Evolutionary conservation across 2,113 vertebrate genomes (phyloP), one percentile per base, ranked within the genome.

Genomic region (Myotis davidii): DNA sequence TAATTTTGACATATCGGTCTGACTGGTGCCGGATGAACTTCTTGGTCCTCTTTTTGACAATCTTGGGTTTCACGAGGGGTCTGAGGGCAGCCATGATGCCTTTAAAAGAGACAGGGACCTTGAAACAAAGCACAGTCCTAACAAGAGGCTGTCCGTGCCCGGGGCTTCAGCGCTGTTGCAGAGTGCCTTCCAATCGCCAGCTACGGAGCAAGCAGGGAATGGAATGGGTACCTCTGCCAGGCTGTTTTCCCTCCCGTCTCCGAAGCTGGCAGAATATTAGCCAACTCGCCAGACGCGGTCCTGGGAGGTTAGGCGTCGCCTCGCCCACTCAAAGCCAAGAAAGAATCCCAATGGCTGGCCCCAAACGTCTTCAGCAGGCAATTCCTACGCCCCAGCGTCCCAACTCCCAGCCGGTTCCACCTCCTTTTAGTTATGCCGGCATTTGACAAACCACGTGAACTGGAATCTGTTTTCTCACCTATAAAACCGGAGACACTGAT

Each of bases 11-110:
- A 99, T 99, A 99, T 97, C 99, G 98, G 82, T 99, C 99, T 1
- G 99, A 99, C 59, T 99, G 99, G 87, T 99, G 99, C 95, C 99
- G 99, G 70, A 99, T 99, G 95, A 99, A 99, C 98, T 99, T 99
- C 98, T 99, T 99, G 67, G 99, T 99, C 96, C 99, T 98, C 98
- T 99, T 99, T 98, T 99, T 99, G 93, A 99, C 99, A 14, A 99
- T 99, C 83, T 99, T 99, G 20, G 99, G 99, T 50, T 99, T 99
- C 76, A 98, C 99, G 45, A 99, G 99, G 59, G 99, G 99, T 81
- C 99, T 98, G 86, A 99, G 99, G 97, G 99, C 99, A 20, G 99
- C 98, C 99, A 99, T 99, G 98, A 91, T 97, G 98, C 92, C 99
- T 99, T 86, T 0, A 17, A 3, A 69, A n/a, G 8, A 0, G 0